Percentiles rank a stretch among this genome's conserved stretches.
Evolutionary conservation across 2,797 vertebrate species (phyloP).

Genomic region (Semotilus atromaculatus): DNA sequence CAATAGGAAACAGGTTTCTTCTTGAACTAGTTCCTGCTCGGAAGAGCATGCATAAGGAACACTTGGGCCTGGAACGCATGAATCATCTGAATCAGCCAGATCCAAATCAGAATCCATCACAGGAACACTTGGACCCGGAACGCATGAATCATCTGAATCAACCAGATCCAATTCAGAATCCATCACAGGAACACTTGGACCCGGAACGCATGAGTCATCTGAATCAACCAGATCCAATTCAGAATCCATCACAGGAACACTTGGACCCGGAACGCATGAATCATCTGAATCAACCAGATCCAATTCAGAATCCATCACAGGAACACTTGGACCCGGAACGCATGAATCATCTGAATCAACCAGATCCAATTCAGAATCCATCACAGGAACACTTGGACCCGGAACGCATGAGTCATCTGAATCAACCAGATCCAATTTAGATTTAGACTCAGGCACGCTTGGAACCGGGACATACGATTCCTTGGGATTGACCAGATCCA

Average conservation of each 20-base stretch:
- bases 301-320: neutral
- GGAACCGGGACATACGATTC: neutral
- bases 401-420: no score
- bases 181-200: neutral
- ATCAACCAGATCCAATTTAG: neutral
- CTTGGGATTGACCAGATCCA: neutral
- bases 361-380: neutral
- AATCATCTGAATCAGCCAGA: neutral
- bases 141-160: rapidly evolving
- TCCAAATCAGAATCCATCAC: neutral
- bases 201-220: rapidly evolving
- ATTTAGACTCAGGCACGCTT: no score
- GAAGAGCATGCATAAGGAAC: neutral
- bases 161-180: neutral
- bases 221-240: neutral
- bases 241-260: neutral
- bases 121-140: rapidly evolving
- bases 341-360: neutral
- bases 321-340: no score
- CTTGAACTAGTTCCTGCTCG: neutral
- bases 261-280: rapidly evolving
- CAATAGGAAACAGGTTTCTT: neutral
- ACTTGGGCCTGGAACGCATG: neutral
- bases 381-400: neutral
- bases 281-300: neutral